Conservation (phyloP, 2,113 vertebrate genomes). For the Ophiodon elongatus region DNA sequence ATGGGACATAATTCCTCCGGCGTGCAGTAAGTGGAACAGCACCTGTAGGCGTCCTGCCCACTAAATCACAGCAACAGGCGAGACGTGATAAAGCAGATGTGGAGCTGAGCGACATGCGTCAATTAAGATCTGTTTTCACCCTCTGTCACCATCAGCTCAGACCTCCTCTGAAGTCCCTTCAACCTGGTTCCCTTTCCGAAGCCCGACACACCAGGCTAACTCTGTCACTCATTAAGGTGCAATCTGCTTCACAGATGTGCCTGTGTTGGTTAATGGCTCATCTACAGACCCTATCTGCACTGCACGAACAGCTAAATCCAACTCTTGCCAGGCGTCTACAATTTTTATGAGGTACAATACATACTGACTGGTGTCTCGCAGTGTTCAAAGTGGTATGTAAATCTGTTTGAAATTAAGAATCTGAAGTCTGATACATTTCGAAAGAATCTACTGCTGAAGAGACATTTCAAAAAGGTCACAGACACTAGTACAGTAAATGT, state of each 20-base stretch:
- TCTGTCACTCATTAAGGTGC: constrained; percentile 47
- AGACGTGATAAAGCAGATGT: constrained; percentile 60
- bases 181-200: constrained; percentile 24
- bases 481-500: not conserved
- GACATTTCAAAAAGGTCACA: constrained; percentile 3
- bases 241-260: constrained; percentile 60
- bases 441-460: constrained; percentile 2
- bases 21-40: constrained; percentile 52
- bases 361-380: constrained; percentile 25
- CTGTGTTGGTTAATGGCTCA: constrained; percentile 36
- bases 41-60: constrained; percentile 52
- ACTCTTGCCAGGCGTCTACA: constrained; percentile 37
- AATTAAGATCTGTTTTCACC: constrained; percentile 42
- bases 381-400: constrained; percentile 56
- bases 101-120: constrained; percentile 21
- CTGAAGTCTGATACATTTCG: constrained; percentile 10
- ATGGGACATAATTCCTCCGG: constrained; percentile 51
- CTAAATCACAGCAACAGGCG: constrained; percentile 65
- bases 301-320: constrained; percentile 13
- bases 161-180: constrained; percentile 5
- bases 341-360: constrained; percentile 51
- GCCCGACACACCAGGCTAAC: constrained; percentile 7
- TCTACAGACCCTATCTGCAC: constrained; percentile 19
- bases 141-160: constrained; percentile 35
- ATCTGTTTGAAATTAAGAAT: constrained; percentile 38